Evolutionary conservation across 2,888 invertebrate genomes (phyloP).

Genomic region (Brachypalpus laphriformis): DNA sequence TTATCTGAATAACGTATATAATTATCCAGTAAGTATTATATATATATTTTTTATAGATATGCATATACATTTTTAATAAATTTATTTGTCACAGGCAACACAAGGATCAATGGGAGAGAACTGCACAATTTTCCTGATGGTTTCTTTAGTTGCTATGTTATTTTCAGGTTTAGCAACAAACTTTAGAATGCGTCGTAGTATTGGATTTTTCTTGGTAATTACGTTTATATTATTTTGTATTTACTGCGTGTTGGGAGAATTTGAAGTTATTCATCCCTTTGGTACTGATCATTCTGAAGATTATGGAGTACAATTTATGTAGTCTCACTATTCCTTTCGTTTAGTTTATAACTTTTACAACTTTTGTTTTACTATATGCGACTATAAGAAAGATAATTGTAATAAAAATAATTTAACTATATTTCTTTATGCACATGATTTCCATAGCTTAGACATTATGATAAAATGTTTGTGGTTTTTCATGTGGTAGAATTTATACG

Average conservation of each 20-base stretch:
- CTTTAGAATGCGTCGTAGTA: slow-evolving; percentile 70
- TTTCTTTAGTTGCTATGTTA: slow-evolving; percentile 67
- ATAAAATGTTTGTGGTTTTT: no score
- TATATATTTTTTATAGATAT: no score
- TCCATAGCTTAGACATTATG: no score
- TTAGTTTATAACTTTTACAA: no score
- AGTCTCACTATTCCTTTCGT: neutral
- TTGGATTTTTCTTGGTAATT: slow-evolving; percentile 31
- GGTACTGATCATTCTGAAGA: slow-evolving; percentile 67
- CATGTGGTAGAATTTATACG: no score
- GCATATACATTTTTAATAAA: neutral
- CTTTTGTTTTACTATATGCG: no score
- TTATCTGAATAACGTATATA: neutral
- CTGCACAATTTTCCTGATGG: slow-evolving; percentile 75
- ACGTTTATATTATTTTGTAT: slow-evolving; percentile 19
- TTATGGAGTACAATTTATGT: slow-evolving; percentile 40
- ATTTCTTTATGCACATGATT: no score
- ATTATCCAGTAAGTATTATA: slow-evolving; percentile 11
- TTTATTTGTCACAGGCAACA: slow-evolving; percentile 52
- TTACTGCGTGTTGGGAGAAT: slow-evolving; percentile 43
- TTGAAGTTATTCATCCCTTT: slow-evolving; percentile 54
- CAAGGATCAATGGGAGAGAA: slow-evolving; percentile 77
- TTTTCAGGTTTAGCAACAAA: slow-evolving; percentile 76
- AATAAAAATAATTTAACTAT: no score
- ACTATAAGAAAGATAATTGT: no score